These are phyloP conservation scores for Cephalopholis sonnerati DNA, from an alignment of 2,113 vertebrate species.

Conservation along the genomic window DNA sequence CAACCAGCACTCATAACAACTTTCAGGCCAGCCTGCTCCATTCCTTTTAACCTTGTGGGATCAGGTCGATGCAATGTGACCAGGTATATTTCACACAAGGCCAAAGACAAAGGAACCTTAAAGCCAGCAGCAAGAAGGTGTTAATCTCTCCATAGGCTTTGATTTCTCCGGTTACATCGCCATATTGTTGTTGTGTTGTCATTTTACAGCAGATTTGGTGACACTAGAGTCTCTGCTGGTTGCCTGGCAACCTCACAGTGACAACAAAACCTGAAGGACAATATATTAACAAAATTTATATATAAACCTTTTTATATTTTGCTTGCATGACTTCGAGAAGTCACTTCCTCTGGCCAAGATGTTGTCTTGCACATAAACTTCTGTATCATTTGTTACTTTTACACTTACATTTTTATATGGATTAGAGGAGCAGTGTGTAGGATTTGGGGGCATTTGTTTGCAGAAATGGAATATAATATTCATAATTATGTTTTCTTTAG, in stretches of 20 bases:
- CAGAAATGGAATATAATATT: no score
- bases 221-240: not conserved
- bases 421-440: not conserved
- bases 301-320: no score
- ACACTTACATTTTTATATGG: not conserved
- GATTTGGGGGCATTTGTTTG: no score
- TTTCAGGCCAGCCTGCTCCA: not conserved
- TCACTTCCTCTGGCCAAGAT: not conserved
- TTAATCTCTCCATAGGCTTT: not conserved
- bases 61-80: constrained; percentile 1
- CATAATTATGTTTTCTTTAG: no score
- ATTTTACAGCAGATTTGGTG: not conserved
- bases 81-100: not conserved
- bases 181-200: not conserved
- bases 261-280: not conserved
- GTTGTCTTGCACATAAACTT: not conserved
- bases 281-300: no score
- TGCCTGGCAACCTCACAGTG: not conserved
- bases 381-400: not conserved
- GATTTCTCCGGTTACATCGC: not conserved
- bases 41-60: not conserved
- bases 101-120: not conserved
- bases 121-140: not conserved
- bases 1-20: not conserved
- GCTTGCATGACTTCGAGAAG: not conserved